phyloP scores from a whole-genome alignment of 2,113 vertebrate species.

The Sander vitreus region DNA sequence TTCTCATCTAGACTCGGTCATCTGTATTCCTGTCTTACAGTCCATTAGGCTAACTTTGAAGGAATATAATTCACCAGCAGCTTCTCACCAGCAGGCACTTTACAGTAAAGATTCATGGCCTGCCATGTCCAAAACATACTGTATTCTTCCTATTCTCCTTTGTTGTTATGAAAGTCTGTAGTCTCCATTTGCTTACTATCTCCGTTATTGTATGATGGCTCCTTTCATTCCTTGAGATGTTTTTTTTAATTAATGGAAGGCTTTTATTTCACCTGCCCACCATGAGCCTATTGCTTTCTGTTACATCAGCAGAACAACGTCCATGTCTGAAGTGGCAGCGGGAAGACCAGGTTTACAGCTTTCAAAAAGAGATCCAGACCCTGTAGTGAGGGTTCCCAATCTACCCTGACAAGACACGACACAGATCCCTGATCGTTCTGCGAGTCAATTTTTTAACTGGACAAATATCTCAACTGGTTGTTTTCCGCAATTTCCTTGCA shows the following conservation, averaged over 20 bases:
- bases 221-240: conserved; percentile 31
- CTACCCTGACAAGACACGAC: background rate
- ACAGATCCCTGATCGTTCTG: conserved; percentile 14
- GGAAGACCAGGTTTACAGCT: conserved; percentile 23
- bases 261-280: conserved; percentile 53
- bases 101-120: conserved; percentile 21
- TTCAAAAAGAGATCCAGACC: conserved; percentile 23
- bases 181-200: conserved; percentile 19
- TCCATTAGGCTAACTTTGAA: conserved; percentile 52
- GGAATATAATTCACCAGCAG: conserved; percentile 32
- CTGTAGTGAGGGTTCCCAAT: background rate
- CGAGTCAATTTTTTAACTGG: conserved; percentile 5
- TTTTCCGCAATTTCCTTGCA: conserved; percentile 23
- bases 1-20: conserved; percentile 17
- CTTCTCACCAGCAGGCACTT: conserved; percentile 27
- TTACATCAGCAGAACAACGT: conserved; percentile 55
- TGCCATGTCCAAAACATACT: conserved; percentile 29
- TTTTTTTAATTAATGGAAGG: background rate
- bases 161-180: conserved; percentile 18
- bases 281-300: conserved; percentile 23
- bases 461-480: conserved; percentile 1
- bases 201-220: conserved; percentile 9
- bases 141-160: conserved; percentile 27
- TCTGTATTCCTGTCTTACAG: conserved; percentile 50
- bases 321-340: background rate